Base-by-base conservation (phyloP, 1,140 invertebrate genomes). In the Ceratoteleas bidentatus region DNA sequence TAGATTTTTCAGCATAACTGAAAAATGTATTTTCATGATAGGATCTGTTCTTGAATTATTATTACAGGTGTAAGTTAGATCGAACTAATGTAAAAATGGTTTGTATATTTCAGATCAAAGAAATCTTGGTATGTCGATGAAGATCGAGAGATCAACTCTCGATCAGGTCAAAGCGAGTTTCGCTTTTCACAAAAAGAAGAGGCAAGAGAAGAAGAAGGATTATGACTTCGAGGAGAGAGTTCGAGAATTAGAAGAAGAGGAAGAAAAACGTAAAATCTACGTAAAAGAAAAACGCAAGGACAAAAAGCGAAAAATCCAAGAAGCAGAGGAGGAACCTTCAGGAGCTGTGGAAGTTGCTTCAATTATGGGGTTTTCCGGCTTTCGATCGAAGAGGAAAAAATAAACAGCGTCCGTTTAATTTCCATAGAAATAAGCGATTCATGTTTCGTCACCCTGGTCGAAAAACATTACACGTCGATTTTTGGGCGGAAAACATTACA, bases 41-140 rank as follows among this genome's bases (percentile, higher is more conserved):
- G n/a, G n/a, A n/a, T n/a, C n/a, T n/a, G n/a, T n/a, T n/a, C n/a
- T n/a, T n/a, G n/a, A n/a, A n/a, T n/a, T n/a, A n/a, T n/a, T n/a
- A n/a, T n/a, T n/a, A n/a, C n/a, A n/a, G n/a, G n/a, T n/a, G n/a
- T n/a, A n/a, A n/a, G n/a, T n/a, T n/a, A n/a, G n/a, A n/a, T n/a
- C n/a, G n/a, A n/a, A n/a, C n/a, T n/a, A n/a, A n/a, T n/a, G n/a
- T n/a, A n/a, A n/a, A n/a, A n/a, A n/a, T n/a, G n/a, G n/a, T n/a
- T n/a, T n/a, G n/a, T n/a, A n/a, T n/a, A n/a, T n/a, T n/a, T n/a
- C 74, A 96, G 95, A 99, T 95, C 98, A 99, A 92, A 93, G 98
- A 78, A 99, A 99, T 93, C 92, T 99, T 88, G 99, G 99, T 15
- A 99, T 99, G 98, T 99, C 98, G 9, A 99, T 99, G 99, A 96